Percentiles rank a stretch among this genome's conserved stretches.
Conservation (phyloP, 2,888 invertebrate genomes). For the Exephanes ischioxanthus region DNA sequence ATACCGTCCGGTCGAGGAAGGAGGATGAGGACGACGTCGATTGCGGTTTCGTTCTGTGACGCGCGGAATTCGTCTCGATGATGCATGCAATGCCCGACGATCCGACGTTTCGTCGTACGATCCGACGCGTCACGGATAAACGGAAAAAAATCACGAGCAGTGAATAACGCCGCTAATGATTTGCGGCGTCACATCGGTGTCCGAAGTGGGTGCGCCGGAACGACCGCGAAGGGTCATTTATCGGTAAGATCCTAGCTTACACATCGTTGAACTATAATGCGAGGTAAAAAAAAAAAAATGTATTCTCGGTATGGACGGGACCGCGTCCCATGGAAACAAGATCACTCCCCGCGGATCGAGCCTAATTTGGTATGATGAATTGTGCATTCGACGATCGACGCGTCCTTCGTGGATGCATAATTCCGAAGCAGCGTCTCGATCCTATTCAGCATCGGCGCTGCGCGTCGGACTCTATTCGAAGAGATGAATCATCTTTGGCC, state of each 20-base stretch:
- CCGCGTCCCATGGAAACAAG: conserved; percentile 19
- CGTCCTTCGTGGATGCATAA: conserved; percentile 55
- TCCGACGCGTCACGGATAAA: conserved; percentile 59
- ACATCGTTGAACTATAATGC: background rate
- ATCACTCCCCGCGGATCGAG: conserved; percentile 43
- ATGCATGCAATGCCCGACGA: background rate
- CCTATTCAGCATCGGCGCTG: conserved; percentile 27
- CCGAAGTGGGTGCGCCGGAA: conserved; percentile 42
- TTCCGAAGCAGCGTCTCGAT: conserved; percentile 31
- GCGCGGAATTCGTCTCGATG: conserved; percentile 3
- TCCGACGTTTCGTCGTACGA: conserved; percentile 25
- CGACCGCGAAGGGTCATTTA: conserved; percentile 17
- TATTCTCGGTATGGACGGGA: conserved; percentile 13
- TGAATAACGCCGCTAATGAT: conserved; percentile 45
- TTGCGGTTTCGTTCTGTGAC: conserved; percentile 50
- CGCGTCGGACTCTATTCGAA: conserved; percentile 60
- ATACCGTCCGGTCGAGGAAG: conserved; percentile 20
- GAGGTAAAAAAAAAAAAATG: background rate
- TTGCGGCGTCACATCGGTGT: conserved; percentile 20
- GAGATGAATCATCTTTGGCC: conserved; percentile 61
- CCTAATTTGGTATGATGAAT: conserved; percentile 60
- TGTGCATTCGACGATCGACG: conserved; percentile 21
- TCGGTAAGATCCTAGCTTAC: background rate
- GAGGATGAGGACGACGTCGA: conserved; percentile 17
- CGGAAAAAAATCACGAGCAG: conserved; percentile 43